Conservation (phyloP, 2,797 vertebrate genomes). For the Saxicola maurus region DNA sequence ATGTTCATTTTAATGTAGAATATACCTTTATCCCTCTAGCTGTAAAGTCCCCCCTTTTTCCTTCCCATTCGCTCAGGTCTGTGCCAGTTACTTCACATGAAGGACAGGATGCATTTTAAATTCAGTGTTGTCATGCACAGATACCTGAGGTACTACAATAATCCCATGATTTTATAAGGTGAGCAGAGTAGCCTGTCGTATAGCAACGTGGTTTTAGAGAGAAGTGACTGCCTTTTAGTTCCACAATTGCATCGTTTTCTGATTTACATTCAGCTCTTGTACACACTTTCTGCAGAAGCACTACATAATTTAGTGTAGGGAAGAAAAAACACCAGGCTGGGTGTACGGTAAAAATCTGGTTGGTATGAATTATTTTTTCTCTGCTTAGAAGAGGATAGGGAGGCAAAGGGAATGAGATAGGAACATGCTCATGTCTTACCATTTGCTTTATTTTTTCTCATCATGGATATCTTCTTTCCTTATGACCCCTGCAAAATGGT, state of each 20-base stretch:
- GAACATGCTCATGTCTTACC: neutral
- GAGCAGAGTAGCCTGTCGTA: neutral
- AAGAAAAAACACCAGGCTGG: conserved; percentile 23
- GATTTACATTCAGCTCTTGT: conserved; percentile 60
- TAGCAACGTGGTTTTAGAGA: neutral
- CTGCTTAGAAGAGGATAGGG: neutral
- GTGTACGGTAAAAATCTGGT: neutral
- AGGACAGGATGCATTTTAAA: neutral
- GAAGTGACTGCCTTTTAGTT: neutral
- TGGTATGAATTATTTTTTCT: neutral
- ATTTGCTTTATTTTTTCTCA: conserved; percentile 4
- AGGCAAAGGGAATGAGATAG: neutral
- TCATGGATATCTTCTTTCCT: conserved; percentile 12
- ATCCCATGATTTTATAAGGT: neutral
- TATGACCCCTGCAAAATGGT: conserved; percentile 2
- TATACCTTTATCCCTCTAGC: neutral
- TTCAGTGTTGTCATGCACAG: neutral
- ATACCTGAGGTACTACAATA: neutral
- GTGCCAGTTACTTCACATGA: neutral
- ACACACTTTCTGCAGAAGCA: conserved; percentile 39
- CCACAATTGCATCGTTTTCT: neutral
- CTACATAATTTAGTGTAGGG: conserved; percentile 60
- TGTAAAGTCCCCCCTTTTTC: neutral
- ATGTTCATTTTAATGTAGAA: neutral
- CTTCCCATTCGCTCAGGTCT: neutral